A percentile compares a stretch with the other conserved stretches of the same genome.
phyloP scores from a whole-genome alignment of 2,888 invertebrate species.

The Enchytraeus crypticus region DNA sequence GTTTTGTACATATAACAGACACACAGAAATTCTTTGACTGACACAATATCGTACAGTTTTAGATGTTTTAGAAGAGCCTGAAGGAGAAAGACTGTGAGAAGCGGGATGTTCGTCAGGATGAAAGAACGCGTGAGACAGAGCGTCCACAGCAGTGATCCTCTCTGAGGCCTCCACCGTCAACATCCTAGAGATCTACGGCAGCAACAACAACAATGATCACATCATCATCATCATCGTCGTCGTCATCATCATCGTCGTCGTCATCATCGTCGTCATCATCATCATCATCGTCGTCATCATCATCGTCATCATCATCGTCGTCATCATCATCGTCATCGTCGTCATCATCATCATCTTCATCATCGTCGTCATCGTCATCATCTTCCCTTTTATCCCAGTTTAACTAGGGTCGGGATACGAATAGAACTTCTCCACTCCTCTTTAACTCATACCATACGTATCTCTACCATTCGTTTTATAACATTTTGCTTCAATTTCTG shows the following conservation, averaged over 20 bases:
- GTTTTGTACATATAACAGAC: too few species aligned
- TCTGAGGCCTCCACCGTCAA: slow-evolving; percentile 80
- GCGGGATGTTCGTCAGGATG: slow-evolving; percentile 55
- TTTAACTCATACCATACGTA: too few species aligned
- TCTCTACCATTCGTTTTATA: neutral
- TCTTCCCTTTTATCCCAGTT: too few species aligned
- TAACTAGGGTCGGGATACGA: too few species aligned
- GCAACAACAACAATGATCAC: neutral
- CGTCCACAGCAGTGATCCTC: slow-evolving; percentile 73
- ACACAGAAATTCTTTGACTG: too few species aligned
- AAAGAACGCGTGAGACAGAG: slow-evolving; percentile 87
- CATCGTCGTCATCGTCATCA: neutral
- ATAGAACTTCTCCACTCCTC: too few species aligned
- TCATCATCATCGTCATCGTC: neutral
- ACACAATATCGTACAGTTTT: neutral
- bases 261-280: slow-evolving; percentile 2
- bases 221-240: slow-evolving; percentile 3
- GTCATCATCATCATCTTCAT: neutral
- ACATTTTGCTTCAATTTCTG: too few species aligned
- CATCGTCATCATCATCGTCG: neutral
- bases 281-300: slow-evolving; percentile 10
- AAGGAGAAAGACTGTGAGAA: neutral
- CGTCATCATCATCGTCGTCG: slow-evolving; percentile 11
- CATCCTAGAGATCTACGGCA: slow-evolving; percentile 67
- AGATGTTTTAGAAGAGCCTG: neutral